Base-by-base conservation (phyloP, 2,797 vertebrate species). In the Ctenopoma kingsleyae region DNA sequence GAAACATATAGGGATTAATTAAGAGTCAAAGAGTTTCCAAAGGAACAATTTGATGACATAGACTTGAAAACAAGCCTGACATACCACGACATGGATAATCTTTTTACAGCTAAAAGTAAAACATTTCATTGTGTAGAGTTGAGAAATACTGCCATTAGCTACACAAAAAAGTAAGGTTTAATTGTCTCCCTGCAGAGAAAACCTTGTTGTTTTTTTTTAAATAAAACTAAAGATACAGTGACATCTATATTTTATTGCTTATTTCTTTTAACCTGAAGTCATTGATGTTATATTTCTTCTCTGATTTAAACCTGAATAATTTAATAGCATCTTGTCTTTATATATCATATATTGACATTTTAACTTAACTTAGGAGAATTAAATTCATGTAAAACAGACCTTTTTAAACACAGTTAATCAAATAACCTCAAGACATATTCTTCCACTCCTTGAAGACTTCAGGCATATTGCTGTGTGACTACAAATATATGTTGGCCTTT, bases 291-390 rank as follows among this genome's bases (percentile, higher is more conserved):
- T 41, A 53, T 68, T 38, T 12, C 17, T 30, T 56, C 22, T 30
- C 8, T 58, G 13, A 22, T 71, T 71, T 35, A n/a, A 47, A 49
- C 50, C 36, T 25, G 25, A 27, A 25, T 22, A 67, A 40, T 9
- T 40, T 13, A 49, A 43, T 20, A 11, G 36, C n/a, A 13, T 2
- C 20, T 56, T 56, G 9, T 67, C 32, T 27, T 57, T 13, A 43
- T 41, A 54, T 32, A 59, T 59, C 38, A 17, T 6, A 55, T 40
- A 27, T 44, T 16, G 12, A 13, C 9, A 41, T 54, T 12, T 41
- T 11, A 27, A 41, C 32, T 30, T n/a, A n/a, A n/a, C n/a, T 30
- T 30, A 30, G 27, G 7, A 30, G 27, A 30, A 30, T 30, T 30
- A 0, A 30, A 30, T 10, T 4, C 0, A 6, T 46, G 38, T 47